Percentiles rank a stretch among this genome's conserved stretches.
phyloP scores from a whole-genome alignment of 2,797 vertebrate species.

The Acipenser ruthenus region DNA sequence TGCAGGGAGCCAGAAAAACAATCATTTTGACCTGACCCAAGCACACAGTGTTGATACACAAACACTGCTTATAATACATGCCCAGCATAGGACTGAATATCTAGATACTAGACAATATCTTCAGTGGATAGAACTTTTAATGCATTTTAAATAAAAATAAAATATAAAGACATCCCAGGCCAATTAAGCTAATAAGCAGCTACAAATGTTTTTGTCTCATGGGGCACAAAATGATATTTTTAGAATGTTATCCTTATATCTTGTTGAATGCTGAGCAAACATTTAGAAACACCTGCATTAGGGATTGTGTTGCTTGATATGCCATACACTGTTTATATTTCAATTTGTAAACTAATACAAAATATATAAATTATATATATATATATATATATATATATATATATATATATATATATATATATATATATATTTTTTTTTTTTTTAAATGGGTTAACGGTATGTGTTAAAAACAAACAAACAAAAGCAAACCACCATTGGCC shows the following conservation, averaged over 20 bases:
- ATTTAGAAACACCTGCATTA: too few species aligned
- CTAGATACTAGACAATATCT: not conserved
- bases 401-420: not conserved
- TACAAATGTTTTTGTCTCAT: too few species aligned
- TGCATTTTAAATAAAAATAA: too few species aligned
- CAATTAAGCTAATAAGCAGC: too few species aligned
- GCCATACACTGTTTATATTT: too few species aligned
- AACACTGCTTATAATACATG: not conserved
- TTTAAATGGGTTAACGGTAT: too few species aligned
- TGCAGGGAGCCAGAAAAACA: constrained; percentile 47
- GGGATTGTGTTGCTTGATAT: too few species aligned
- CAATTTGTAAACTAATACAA: too few species aligned
- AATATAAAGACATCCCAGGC: too few species aligned
- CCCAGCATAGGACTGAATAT: not conserved
- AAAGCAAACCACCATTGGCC: constrained; percentile 60
- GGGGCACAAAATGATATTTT: too few species aligned
- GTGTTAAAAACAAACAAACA: constrained; percentile 55
- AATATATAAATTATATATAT: not conserved
- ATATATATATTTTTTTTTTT: not conserved
- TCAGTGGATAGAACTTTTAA: too few species aligned
- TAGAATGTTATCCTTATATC: not conserved
- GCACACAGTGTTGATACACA: constrained; percentile 37
- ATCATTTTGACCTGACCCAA: constrained; percentile 63
- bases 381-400: not conserved
- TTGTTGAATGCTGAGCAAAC: not conserved